Percentiles rank a stretch among this genome's conserved stretches.
Evolutionary conservation across 2,888 invertebrate genomes (phyloP).

Genomic region (Nemoura dubitans): DNA sequence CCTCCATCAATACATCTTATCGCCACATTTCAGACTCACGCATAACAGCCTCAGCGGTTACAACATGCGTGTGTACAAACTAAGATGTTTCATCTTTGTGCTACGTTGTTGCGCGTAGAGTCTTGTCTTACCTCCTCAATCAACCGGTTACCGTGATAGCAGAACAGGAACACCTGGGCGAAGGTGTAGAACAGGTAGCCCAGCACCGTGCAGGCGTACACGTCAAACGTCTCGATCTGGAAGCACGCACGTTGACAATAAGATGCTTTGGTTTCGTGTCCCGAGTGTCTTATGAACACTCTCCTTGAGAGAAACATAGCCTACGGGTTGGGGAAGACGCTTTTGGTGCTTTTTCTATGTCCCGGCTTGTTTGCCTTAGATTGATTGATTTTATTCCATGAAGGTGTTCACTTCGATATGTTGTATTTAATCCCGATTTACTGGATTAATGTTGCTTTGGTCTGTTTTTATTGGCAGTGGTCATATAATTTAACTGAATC

Average conservation of each 20-base stretch:
- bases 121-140: constrained; percentile 78
- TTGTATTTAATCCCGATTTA: no score
- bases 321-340: no score
- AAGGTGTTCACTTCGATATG: no score
- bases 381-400: no score
- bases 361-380: no score
- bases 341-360: no score
- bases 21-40: background rate
- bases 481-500: no score
- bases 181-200: constrained; percentile 83
- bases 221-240: constrained; percentile 78
- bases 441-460: no score
- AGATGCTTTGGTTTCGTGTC: constrained; percentile 28
- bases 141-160: constrained; percentile 85
- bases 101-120: background rate
- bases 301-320: no score
- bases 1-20: background rate
- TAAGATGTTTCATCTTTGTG: background rate
- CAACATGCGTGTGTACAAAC: background rate
- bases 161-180: constrained; percentile 87
- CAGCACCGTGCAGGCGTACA: constrained; percentile 79
- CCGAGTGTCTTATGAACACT: no score
- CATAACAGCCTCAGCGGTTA: background rate
- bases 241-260: constrained; percentile 45
- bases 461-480: no score